phyloP scores from a whole-genome alignment of 2,797 vertebrate species.

The Chloroceryle inda region DNA sequence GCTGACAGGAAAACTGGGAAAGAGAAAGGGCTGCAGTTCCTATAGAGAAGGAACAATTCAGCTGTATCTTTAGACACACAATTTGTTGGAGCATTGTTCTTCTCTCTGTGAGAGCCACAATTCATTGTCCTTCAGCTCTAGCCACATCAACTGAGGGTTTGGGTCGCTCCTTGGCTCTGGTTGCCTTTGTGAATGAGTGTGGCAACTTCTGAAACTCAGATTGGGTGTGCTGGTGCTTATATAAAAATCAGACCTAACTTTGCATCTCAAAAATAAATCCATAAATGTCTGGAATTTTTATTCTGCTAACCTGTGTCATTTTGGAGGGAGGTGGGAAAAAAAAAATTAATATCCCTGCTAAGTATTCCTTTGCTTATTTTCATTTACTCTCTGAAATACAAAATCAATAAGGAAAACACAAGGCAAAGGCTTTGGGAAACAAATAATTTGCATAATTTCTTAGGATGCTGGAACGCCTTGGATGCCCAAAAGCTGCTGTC shows the following conservation, averaged over 20 bases:
- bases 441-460: neutral
- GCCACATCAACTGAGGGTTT: neutral
- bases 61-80: neutral
- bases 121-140: neutral
- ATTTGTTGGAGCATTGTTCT: neutral
- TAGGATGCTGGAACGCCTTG: neutral
- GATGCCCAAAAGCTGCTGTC: neutral
- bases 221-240: fast-evolving
- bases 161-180: neutral
- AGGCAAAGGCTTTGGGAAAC: neutral
- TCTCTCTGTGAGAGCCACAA: neutral
- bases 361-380: neutral
- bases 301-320: neutral
- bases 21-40: neutral
- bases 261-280: neutral
- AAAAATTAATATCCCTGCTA: neutral
- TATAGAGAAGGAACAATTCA: neutral
- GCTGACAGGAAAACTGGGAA: neutral
- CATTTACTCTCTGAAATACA: neutral
- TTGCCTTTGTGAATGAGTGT: neutral
- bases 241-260: neutral
- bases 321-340: neutral
- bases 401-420: neutral
- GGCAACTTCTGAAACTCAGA: neutral
- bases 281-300: neutral